A percentile compares a stretch with the other conserved stretches of the same genome.
Conservation (phyloP, 2,888 invertebrate species). For the Lepetodrilus schrolli region DNA sequence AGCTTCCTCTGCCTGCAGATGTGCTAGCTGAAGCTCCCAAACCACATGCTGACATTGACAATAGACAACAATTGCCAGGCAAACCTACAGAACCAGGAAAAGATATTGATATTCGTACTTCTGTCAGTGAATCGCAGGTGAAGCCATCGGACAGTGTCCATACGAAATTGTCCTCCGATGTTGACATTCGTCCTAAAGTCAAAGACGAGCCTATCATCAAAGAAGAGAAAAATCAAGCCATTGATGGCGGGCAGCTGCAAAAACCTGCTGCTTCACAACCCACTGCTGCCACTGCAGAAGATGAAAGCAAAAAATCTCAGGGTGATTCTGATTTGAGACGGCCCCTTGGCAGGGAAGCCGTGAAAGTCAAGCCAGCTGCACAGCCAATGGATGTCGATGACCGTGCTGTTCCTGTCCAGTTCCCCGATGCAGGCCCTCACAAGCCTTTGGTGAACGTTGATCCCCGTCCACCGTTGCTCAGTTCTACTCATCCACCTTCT, state of each 20-base stretch:
- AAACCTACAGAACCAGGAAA: background rate
- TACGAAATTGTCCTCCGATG: too few species aligned
- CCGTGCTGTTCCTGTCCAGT: background rate
- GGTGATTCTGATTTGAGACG: background rate
- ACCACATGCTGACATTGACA: background rate
- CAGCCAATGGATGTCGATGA: conserved; percentile 24
- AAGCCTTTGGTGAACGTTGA: background rate
- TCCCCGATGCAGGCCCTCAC: background rate
- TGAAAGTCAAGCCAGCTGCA: background rate
- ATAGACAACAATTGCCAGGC: background rate
- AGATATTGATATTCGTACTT: background rate
- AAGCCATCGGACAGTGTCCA: too few species aligned
- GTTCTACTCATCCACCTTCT: background rate
- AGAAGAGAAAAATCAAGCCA: too few species aligned
- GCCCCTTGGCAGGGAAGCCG: background rate
- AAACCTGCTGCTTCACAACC: too few species aligned
- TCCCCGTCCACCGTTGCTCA: background rate
- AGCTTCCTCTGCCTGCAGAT: background rate
- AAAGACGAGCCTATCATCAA: too few species aligned
- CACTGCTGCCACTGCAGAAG: background rate
- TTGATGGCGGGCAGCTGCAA: too few species aligned
- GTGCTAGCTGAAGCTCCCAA: background rate
- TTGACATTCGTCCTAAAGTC: too few species aligned
- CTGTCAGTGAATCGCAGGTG: too few species aligned
- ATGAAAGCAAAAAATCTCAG: background rate